Conservation (phyloP, 1,140 invertebrate genomes). For the Oscheius sp. region DNA sequence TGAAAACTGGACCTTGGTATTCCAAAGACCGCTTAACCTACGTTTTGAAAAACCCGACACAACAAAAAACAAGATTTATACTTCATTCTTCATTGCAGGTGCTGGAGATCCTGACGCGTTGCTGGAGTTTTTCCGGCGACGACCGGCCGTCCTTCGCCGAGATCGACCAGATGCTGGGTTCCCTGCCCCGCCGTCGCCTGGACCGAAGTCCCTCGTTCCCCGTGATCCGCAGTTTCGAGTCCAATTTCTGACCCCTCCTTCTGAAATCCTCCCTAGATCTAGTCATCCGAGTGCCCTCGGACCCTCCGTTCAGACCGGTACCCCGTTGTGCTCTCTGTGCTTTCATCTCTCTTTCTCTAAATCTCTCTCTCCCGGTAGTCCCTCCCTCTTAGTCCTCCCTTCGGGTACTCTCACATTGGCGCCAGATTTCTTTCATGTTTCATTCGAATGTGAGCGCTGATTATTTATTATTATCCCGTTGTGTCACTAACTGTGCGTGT, state of each 20-base stretch:
- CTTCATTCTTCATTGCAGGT: slow-evolving; percentile 64
- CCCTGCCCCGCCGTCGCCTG: slow-evolving; percentile 81
- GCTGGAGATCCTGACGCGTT: slow-evolving; percentile 87
- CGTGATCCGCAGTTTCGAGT: slow-evolving; percentile 33
- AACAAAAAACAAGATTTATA: slow-evolving; percentile 16
- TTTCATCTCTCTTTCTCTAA: not conserved
- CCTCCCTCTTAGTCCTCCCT: not conserved
- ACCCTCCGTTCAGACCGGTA: too few species aligned
- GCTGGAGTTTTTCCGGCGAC: slow-evolving; percentile 81
- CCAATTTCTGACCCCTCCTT: slow-evolving; percentile 12
- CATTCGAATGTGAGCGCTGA: not conserved
- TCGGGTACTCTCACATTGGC: not conserved
- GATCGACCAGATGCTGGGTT: slow-evolving; percentile 79
- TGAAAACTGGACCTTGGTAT: too few species aligned
- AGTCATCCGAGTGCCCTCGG: too few species aligned
- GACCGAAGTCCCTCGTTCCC: slow-evolving; percentile 95
- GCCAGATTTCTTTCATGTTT: not conserved
- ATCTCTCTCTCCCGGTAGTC: not conserved
- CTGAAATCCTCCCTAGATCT: too few species aligned
- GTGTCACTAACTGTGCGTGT: too few species aligned
- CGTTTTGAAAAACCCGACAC: not conserved
- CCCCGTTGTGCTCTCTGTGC: not conserved
- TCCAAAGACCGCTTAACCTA: too few species aligned
- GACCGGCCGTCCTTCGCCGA: slow-evolving; percentile 85
- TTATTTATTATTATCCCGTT: too few species aligned